Percentiles rank a stretch among this genome's conserved stretches.
Evolutionary conservation across 1,140 invertebrate species (phyloP).

Genomic region (Forficula auricularia): DNA sequence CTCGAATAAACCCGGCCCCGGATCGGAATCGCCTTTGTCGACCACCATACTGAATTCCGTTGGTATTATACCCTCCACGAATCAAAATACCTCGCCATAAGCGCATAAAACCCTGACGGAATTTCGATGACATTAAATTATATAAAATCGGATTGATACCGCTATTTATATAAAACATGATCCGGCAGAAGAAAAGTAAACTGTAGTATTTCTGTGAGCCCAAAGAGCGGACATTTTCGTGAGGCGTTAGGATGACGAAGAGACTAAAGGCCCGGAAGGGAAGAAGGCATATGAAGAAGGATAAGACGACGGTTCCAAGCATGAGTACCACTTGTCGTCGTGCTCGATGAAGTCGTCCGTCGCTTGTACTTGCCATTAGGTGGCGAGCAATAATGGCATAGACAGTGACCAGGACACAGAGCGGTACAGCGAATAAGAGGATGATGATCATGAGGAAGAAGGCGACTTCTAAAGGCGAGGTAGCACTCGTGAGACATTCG

Average conservation of each 20-base stretch:
- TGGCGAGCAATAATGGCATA: conserved; percentile 61
- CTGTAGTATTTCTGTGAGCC: conserved; percentile 58
- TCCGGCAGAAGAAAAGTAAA: conserved; percentile 60
- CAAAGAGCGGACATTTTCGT: conserved; percentile 35
- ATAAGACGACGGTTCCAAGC: conserved; percentile 63
- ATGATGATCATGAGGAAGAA: conserved; percentile 56
- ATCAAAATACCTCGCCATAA: conserved; percentile 37
- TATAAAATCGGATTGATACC: conserved; percentile 69
- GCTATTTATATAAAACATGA: conserved; percentile 74
- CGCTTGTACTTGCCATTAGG: conserved; percentile 47
- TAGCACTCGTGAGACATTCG: conserved; percentile 45
- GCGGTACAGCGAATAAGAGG: conserved; percentile 57
- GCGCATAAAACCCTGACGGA: conserved; percentile 51
- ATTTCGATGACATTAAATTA: conserved; percentile 72
- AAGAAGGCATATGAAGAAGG: conserved; percentile 72
- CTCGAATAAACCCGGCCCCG: too few relatives aligned
- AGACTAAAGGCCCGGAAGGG: conserved; percentile 68
- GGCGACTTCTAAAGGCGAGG: conserved; percentile 42
- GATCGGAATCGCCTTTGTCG: background rate
- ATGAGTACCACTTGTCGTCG: conserved; percentile 48
- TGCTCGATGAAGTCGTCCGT: conserved; percentile 22
- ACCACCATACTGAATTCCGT: background rate
- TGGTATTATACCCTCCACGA: conserved; percentile 18
- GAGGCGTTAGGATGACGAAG: conserved; percentile 51
- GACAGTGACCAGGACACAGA: conserved; percentile 52